Evolutionary conservation across 2,797 vertebrate genomes (phyloP), one percentile per base, ranked within the genome.

Genomic region (Myoxocephalus aenaeus): DNA sequence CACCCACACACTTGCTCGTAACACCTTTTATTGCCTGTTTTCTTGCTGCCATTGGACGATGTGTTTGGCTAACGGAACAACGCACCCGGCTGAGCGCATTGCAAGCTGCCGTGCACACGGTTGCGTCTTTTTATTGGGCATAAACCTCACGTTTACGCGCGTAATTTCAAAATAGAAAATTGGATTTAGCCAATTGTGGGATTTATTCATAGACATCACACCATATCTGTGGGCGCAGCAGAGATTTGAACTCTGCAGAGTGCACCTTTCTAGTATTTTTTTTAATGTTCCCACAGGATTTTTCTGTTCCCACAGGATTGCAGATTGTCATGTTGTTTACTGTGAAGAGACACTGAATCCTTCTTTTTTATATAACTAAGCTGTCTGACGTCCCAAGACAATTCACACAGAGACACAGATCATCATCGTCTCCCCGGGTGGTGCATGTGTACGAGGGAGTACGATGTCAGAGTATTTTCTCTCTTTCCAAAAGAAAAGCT

Each of bases 401-500:
- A 63, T 73, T 79, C 65, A 62, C 13, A 53, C 78, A 38, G 61
- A 29, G 40, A 70, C 61, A 66, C 54, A 73, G 63, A 70, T 73
- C 53, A 42, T 51, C 59, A 15, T 46, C 59, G 15, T 81, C 58
- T 66, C 58, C 58, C 40, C 36, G 34, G 54, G 69, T 58, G 61
- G 65, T 48, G 18, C 27, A 27, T 53, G 58, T 36, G 40, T 42
- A 17, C 15, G 36, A 34, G 29, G 38, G 22, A 36, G 48, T 29
- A 59, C 3, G 0, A 13, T 22, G 66, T 74, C 69, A 67, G 69
- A 82, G 68, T 78, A 59, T 72, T 53, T 73, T 32, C 27, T 67
- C 40, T 79, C 29, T 20, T 70, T 62, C 22, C 69, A 34, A 61
- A 61, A 81, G 29, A 65, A 78, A 85, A 70, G 50, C 65, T n/a